A percentile compares a stretch with the other conserved stretches of the same genome.
Evolutionary conservation across 1,140 invertebrate genomes (phyloP).

Genomic region (Drosophila mauritiana): DNA sequence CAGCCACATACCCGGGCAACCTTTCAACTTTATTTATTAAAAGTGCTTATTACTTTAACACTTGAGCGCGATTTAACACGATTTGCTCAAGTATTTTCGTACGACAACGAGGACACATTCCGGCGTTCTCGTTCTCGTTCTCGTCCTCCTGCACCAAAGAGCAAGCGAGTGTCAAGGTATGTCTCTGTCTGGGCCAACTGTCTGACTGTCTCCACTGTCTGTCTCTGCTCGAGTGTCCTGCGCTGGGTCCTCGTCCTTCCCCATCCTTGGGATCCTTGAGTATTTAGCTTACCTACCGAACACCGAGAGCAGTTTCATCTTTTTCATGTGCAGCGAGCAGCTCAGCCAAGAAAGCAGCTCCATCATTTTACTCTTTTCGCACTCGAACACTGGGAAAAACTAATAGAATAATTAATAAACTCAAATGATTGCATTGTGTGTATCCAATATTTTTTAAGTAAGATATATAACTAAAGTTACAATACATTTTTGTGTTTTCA

Average conservation of each 20-base stretch:
- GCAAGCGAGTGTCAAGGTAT: constrained; percentile 64
- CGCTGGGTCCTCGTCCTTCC: constrained; percentile 30
- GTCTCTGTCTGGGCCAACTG: constrained; percentile 42
- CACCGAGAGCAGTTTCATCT: constrained; percentile 70
- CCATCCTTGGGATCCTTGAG: constrained; percentile 46
- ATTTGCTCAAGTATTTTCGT: constrained; percentile 80
- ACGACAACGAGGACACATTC: constrained; percentile 67
- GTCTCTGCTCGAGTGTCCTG: constrained; percentile 20
- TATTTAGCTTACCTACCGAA: constrained; percentile 69
- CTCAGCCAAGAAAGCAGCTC: constrained; percentile 48
- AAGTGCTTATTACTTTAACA: constrained; percentile 83
- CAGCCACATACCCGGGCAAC: constrained; percentile 13
- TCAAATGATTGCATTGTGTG: no score
- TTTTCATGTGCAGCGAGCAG: constrained; percentile 68
- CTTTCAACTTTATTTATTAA: constrained; percentile 81
- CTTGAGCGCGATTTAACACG: constrained; percentile 82
- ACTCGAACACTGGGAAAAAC: constrained; percentile 22
- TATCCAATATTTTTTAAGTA: no score
- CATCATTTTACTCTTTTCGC: constrained; percentile 67
- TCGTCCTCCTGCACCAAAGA: constrained; percentile 30
- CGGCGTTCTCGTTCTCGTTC: constrained; percentile 12
- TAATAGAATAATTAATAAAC: neutral
- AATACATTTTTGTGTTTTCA: no score
- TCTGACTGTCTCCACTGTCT: constrained; percentile 30
- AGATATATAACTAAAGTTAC: no score